These are phyloP conservation scores for Pachycephus smyrnensis DNA, from an alignment of 2,888 invertebrate species.

Conservation along the genomic window DNA sequence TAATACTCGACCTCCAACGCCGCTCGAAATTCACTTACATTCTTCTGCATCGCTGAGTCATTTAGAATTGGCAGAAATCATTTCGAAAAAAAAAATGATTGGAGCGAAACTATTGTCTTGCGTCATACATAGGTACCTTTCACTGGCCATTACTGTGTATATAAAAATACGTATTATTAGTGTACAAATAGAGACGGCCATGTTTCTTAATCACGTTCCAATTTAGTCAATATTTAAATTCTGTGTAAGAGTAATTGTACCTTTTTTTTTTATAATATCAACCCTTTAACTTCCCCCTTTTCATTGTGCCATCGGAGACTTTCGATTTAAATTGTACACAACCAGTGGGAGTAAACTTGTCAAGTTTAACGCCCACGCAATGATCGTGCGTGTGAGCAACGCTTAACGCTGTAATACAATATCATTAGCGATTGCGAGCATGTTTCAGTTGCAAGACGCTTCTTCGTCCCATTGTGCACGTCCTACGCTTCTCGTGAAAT, in stretches of 20 bases:
- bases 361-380: background rate
- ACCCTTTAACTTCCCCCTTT: background rate
- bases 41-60: background rate
- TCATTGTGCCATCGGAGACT: background rate
- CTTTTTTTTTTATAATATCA: background rate
- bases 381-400: background rate
- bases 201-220: background rate
- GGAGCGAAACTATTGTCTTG: background rate
- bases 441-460: background rate
- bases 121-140: background rate
- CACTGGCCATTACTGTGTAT: background rate
- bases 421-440: background rate
- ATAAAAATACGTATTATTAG: background rate
- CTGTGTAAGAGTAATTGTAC: background rate
- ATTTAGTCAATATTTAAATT: background rate
- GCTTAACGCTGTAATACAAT: background rate
- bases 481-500: constrained; percentile 3
- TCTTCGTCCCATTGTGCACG: background rate
- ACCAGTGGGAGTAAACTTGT: background rate
- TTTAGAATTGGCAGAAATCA: background rate
- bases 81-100: background rate
- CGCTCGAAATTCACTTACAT: background rate
- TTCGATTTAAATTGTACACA: background rate
- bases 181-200: background rate
- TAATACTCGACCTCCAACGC: background rate